A percentile compares a stretch with the other conserved stretches of the same genome.
Evolutionary conservation across 2,888 invertebrate genomes (phyloP).

Genomic region (Phoronis australis): DNA sequence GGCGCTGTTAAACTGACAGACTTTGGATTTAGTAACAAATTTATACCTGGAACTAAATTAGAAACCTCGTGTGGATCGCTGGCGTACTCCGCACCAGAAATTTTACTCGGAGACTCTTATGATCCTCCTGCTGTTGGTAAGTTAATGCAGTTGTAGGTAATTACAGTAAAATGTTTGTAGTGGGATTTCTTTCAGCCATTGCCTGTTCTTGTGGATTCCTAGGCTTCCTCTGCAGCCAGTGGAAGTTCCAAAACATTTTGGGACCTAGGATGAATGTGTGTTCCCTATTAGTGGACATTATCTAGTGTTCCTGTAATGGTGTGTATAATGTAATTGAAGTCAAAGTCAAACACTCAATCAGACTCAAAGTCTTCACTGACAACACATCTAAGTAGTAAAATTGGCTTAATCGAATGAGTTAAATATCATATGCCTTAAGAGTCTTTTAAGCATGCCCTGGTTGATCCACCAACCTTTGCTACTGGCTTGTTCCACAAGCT

Average conservation of each 20-base stretch:
- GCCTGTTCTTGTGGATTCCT: not conserved
- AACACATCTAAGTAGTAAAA: no score
- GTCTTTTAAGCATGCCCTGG: no score
- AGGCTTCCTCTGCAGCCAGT: not conserved
- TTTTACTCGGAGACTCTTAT: constrained; percentile 94
- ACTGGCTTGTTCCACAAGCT: no score
- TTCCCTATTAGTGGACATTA: no score
- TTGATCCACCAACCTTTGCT: no score
- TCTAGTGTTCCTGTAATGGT: no score
- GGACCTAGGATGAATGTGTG: no score
- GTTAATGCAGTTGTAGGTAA: constrained; percentile 29
- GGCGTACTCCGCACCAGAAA: constrained; percentile 99
- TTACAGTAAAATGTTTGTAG: not conserved
- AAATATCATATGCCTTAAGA: no score
- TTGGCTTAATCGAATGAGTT: no score
- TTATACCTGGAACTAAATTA: constrained; percentile 85
- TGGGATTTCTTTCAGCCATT: not conserved
- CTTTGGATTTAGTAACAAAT: constrained; percentile 87
- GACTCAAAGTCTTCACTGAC: no score
- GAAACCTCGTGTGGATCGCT: constrained; percentile 98
- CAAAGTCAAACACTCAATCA: no score
- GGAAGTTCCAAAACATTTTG: not conserved
- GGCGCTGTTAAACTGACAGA: constrained; percentile 97
- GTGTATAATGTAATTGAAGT: no score
- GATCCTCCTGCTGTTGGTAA: constrained; percentile 96